Conservation (phyloP, 2,113 vertebrate species). For the Microtus pennsylvanicus region DNA sequence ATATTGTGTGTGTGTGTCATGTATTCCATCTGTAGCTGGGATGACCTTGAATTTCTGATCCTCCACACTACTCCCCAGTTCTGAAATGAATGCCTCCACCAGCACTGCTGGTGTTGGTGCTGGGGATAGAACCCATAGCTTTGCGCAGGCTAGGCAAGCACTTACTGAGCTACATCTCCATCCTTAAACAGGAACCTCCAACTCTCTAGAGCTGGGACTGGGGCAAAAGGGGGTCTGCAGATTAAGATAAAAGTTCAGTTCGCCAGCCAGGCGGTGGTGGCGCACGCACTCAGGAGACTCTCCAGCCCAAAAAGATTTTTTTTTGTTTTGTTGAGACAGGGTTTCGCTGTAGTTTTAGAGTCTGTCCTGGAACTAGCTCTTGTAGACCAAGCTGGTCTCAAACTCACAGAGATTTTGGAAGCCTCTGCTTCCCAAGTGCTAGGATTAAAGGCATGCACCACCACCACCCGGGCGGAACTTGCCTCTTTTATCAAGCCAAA, state of each 20-base stretch:
- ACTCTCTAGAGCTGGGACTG: background rate
- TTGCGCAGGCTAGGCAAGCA: background rate
- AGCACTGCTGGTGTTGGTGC: background rate
- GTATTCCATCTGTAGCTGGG: background rate
- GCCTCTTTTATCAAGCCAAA: background rate
- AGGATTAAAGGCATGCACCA: too few relatives aligned
- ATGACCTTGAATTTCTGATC: background rate
- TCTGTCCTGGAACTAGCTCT: too few relatives aligned
- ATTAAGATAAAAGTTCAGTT: constrained; percentile 72
- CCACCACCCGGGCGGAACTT: background rate
- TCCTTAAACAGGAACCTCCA: background rate
- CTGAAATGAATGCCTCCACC: background rate
- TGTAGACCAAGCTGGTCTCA: too few relatives aligned
- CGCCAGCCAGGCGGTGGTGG: constrained; percentile 63
- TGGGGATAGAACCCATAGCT: background rate
- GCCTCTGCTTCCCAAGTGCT: too few relatives aligned
- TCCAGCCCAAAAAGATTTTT: too few relatives aligned
- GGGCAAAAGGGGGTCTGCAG: background rate
- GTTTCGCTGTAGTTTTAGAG: too few relatives aligned
- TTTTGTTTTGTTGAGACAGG: too few relatives aligned
- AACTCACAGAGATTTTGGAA: too few relatives aligned
- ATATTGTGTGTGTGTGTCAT: background rate
- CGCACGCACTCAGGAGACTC: too few relatives aligned
- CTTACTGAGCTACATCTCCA: background rate
- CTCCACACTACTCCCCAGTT: background rate